Evolutionary conservation across 2,797 vertebrate genomes (phyloP).

Genomic region (Platyrinchus mystaceus): DNA sequence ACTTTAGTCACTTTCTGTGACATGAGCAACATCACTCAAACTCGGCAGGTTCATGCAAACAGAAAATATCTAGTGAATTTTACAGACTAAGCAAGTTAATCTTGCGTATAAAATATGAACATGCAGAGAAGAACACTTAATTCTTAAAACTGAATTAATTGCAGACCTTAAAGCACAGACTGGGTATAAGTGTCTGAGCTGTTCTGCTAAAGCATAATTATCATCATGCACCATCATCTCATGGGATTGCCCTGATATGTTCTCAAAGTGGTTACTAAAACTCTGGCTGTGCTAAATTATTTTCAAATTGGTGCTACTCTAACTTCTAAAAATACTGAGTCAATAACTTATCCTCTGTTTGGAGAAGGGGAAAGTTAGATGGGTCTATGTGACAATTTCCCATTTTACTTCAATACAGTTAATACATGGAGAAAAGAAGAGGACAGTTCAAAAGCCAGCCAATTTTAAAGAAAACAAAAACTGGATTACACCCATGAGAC

Average conservation of each 20-base stretch:
- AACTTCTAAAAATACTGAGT: neutral
- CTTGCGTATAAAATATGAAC: neutral
- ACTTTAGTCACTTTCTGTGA: neutral
- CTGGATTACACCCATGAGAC: neutral
- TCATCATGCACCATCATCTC: neutral
- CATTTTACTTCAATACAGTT: neutral
- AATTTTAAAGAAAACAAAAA: constrained; percentile 31
- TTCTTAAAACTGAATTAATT: neutral
- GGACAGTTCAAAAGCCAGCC: neutral
- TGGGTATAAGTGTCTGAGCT: neutral
- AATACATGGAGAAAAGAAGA: neutral
- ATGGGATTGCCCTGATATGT: neutral
- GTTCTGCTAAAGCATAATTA: neutral
- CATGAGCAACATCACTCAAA: neutral
- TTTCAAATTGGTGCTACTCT: neutral
- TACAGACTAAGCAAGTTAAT: neutral
- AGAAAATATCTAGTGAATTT: neutral
- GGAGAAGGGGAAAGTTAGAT: neutral
- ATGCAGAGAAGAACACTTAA: neutral
- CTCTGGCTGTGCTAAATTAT: neutral
- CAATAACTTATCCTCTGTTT: neutral
- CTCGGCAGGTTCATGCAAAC: neutral
- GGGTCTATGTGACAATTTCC: neutral
- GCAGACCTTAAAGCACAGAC: neutral
- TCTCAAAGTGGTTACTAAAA: neutral